Base-by-base conservation (phyloP, 1,140 invertebrate species). In the Pachypeltis micranthus region DNA sequence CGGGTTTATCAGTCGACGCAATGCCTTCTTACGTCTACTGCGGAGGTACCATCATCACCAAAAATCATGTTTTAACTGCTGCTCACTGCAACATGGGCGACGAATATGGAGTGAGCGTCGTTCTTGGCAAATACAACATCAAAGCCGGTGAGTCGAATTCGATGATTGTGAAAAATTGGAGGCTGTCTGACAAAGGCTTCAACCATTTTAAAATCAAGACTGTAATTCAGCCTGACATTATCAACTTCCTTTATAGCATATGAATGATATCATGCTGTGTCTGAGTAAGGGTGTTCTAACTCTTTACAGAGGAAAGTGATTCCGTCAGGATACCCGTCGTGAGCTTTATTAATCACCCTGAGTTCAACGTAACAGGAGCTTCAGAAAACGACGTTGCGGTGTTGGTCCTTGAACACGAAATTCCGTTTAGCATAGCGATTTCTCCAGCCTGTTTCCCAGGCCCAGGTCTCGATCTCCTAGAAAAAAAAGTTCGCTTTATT, bases 1-100 rank as follows among this genome's bases (percentile, higher is more conserved):
- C 44, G 2, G 44, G 44, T 2, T 16, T 47, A 23, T n/a, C 24
- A 23, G 24, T 47, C 2, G n/a, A 47, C 24, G 24, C n/a, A 16
- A n/a, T 19, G 44, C 14, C 24, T 3, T n/a, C n/a, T n/a, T n/a
- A n/a, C n/a, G 44, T 47, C 44, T 47, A 47, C 44, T 47, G 44
- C 44, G 44, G 44, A 47, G 44, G 44, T 47, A 47, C 44, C 44
- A 47, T 47, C 44, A 47, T 47, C 44, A 47, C 44, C 44, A 47
- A 47, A 47, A 47, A 47, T 3, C 44, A 47, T 47, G 44, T 47
- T 23, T 19, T 47, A n/a, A 47, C 44, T 23, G 44, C 44, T 3
- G 44, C 44, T 47, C 44, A 47, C 24, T 47, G 44, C 24, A 47
- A n/a, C 2, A 2, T 47, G 2, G 44, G 44, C n/a, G 24, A 23